Evolutionary conservation across 2,888 invertebrate genomes (phyloP).

Genomic region (Acanthosepion lycidas): DNA sequence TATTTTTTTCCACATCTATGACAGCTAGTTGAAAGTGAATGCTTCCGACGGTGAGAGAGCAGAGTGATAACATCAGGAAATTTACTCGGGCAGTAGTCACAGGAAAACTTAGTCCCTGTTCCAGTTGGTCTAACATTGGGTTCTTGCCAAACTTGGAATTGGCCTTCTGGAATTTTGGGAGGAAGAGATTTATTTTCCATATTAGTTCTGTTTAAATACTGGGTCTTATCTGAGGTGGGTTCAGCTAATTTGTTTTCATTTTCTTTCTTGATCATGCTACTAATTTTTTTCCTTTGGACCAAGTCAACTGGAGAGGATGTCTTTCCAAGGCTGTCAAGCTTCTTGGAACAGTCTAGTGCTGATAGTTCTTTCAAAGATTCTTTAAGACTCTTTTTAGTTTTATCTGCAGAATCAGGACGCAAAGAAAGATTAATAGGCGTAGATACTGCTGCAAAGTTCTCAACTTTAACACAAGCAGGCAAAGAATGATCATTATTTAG

Average conservation of each 20-base stretch:
- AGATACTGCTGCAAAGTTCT: neutral
- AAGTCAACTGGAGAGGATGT: neutral
- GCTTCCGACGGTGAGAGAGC: neutral
- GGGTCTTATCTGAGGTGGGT: neutral
- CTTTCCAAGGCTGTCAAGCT: neutral
- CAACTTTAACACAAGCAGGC: neutral
- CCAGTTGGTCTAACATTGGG: neutral
- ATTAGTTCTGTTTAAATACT: neutral
- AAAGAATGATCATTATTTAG: neutral
- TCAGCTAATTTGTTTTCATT: neutral
- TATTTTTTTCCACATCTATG: slow-evolving; percentile 24
- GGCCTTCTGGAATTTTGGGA: neutral
- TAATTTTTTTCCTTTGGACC: neutral
- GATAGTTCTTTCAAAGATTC: neutral
- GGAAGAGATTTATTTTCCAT: neutral
- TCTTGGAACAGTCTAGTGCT: neutral
- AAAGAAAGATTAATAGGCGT: neutral
- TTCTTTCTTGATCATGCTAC: neutral
- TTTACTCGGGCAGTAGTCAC: neutral
- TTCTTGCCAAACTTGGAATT: neutral
- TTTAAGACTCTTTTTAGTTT: neutral
- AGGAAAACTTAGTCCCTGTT: neutral
- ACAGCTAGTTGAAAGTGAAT: neutral
- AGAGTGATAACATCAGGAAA: slow-evolving; percentile 6
- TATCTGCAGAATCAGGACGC: neutral